Evolutionary conservation across 2,113 vertebrate genomes (phyloP).

Genomic region (Myiopsitta monachus): DNA sequence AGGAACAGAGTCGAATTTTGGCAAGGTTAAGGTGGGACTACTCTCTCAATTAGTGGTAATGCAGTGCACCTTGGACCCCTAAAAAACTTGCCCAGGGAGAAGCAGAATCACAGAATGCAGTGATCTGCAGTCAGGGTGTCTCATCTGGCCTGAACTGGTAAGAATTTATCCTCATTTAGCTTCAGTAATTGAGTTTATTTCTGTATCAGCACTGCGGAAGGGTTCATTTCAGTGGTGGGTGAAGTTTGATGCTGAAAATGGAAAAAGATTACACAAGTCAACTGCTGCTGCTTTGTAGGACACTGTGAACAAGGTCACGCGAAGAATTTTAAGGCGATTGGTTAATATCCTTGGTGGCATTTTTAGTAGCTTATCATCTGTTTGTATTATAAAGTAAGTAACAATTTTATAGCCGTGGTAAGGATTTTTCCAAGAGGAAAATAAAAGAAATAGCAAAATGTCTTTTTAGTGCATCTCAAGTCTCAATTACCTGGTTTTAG

Average conservation of each 20-base stretch:
- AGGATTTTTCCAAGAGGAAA: not conserved
- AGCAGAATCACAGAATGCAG: not conserved
- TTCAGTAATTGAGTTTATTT: slow-evolving; percentile 50
- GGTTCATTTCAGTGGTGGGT: not conserved
- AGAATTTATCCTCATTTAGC: slow-evolving; percentile 41
- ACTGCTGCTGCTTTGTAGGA: slow-evolving; percentile 37
- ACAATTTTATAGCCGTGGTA: not conserved
- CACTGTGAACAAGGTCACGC: not conserved
- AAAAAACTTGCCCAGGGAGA: not conserved
- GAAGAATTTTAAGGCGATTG: not conserved
- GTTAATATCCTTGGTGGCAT: not conserved
- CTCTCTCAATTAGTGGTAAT: not conserved
- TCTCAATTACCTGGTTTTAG: not conserved
- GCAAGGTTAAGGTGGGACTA: not conserved
- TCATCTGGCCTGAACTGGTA: not conserved
- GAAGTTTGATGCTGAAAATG: slow-evolving; percentile 59
- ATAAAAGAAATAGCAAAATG: not conserved
- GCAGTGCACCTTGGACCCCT: not conserved
- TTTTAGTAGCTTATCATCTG: not conserved
- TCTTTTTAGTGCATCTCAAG: not conserved
- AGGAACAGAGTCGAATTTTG: not conserved
- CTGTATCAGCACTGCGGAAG: not conserved
- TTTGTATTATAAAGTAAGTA: not conserved
- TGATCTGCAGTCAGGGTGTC: not conserved
- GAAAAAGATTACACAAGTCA: slow-evolving; percentile 51